A percentile compares a stretch with the other conserved stretches of the same genome.
phyloP scores from a whole-genome alignment of 2,797 vertebrate genomes.

The Chanos chanos region DNA sequence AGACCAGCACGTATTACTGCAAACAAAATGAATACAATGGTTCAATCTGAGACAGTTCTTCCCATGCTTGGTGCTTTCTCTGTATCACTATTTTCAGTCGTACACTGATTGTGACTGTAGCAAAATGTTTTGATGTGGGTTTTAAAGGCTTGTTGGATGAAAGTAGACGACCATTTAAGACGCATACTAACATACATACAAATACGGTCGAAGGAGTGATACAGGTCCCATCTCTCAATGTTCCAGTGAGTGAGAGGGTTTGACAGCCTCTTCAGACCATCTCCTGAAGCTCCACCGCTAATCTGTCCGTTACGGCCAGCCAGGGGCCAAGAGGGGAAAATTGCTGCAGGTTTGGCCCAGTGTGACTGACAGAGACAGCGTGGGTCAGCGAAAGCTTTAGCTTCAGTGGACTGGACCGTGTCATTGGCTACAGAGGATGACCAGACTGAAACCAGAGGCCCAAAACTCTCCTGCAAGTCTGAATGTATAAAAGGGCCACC shows the following conservation, averaged over 20 bases:
- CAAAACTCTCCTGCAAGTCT: neutral
- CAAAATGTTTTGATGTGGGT: no score
- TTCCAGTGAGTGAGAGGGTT: neutral
- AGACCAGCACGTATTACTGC: no score
- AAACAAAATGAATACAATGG: no score
- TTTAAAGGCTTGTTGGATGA: no score
- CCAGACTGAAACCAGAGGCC: constrained; percentile 18
- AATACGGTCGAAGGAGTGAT: no score
- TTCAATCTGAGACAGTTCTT: no score
- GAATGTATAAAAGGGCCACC: neutral
- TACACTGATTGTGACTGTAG: no score
- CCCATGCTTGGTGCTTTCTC: no score
- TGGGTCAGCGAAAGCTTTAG: neutral
- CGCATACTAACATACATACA: no score
- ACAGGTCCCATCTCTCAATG: no score
- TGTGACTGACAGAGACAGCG: neutral
- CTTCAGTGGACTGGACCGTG: neutral
- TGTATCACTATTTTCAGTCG: no score
- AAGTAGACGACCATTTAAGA: no score
- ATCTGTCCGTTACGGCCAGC: neutral
- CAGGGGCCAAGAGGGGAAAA: neutral
- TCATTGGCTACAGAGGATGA: constrained; percentile 13
- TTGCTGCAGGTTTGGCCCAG: neutral
- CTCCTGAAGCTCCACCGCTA: neutral
- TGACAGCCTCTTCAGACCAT: neutral